These are phyloP conservation scores for Lipophrys pholis DNA, from an alignment of 2,113 vertebrate species.

Conservation along the genomic window DNA sequence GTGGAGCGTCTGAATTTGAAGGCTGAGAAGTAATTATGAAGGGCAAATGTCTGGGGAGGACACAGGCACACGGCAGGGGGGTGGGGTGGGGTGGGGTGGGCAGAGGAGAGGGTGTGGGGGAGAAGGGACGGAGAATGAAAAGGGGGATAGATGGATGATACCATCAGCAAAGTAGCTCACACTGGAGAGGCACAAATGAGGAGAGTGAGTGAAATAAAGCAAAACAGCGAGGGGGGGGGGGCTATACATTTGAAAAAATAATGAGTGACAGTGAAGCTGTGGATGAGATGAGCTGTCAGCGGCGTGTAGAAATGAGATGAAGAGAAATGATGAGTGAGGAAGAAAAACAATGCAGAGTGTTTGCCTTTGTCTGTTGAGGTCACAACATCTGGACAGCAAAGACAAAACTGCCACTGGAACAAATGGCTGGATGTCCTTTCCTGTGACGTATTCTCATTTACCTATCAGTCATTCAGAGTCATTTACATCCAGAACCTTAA, in stretches of 20 bases:
- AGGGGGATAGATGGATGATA: constrained; percentile 33
- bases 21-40: constrained; percentile 64
- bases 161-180: neutral
- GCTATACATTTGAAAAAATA: constrained; percentile 53
- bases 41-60: constrained; percentile 50
- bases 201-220: neutral
- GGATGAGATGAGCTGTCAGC: constrained; percentile 56
- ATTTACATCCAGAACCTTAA: constrained; percentile 1
- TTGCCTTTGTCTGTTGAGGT: constrained; percentile 2
- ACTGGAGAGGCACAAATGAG: constrained; percentile 21
- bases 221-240: neutral
- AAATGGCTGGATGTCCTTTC: constrained; percentile 13
- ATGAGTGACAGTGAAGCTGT: constrained; percentile 47
- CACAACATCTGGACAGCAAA: constrained; percentile 8
- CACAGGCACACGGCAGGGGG: neutral
- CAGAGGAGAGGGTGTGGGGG: too few species aligned
- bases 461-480: constrained; percentile 34
- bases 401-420: constrained; percentile 2
- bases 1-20: constrained; percentile 2
- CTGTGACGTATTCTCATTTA: constrained; percentile 30
- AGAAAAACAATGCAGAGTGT: neutral
- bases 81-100: neutral
- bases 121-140: constrained; percentile 1
- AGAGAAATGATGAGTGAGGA: constrained; percentile 29
- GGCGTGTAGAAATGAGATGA: constrained; percentile 37